Evolutionary conservation across 2,797 vertebrate species (phyloP), one percentile per base, ranked within the genome.

Genomic region (Phoeniculus purpureus): DNA sequence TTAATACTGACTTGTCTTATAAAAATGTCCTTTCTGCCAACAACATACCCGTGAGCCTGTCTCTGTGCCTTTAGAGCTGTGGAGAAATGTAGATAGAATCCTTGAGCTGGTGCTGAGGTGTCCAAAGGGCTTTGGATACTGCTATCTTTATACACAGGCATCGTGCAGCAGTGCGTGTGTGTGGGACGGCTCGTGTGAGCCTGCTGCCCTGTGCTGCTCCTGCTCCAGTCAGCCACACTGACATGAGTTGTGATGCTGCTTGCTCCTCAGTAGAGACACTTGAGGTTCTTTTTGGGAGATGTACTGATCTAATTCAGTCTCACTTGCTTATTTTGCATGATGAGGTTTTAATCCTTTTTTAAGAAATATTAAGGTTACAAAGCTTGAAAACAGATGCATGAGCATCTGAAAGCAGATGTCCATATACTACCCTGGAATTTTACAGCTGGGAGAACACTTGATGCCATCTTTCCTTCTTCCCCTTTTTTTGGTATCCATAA

Each of bases 191-290:
- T 70, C 5, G 5, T 0, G 1, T 27, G 3, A 29, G 27, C 8
- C 3, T 4, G 34, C 47, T 29, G 1, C 5, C 4, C 34, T 1
- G 2, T 12, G 74, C 23, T 9, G 3, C 3, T 66, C 10, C 59
- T 31, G 54, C 43, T 20, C 19, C 22, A 4, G 0, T 17, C 10
- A 1, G n/a, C 65, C 23, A 0, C 12, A 10, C n/a, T 3, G 8
- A 6, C 43, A 2, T 0, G 3, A 2, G 66, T 5, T 40, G 13
- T 29, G 86, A 14, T 8, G 2, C 12, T 58, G 61, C 62, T 81
- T 37, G 77, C 29, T 37, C 47, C 67, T 67, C 7, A 6, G 55
- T 4, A 61, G 47, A 37, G 66, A 23, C 15, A 6, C 48, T 26
- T 27, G 4, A 45, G 62, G 25, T 26, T 59, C 4, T 58, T 34